phyloP scores from a whole-genome alignment of 1,140 invertebrate genomes.

The Carposina sasakii region DNA sequence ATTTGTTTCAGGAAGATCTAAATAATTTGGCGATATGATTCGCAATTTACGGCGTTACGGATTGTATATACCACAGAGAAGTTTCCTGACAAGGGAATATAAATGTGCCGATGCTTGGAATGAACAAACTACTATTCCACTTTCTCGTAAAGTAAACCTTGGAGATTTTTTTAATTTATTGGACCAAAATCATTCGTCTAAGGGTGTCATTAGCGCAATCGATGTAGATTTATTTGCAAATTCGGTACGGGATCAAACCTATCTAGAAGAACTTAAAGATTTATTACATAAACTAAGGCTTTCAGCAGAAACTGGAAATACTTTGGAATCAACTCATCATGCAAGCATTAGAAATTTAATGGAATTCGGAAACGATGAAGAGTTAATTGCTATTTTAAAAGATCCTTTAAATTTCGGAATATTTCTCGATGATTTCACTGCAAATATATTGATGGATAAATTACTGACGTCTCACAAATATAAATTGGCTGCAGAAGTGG shows the following conservation, averaged over 20 bases:
- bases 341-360: slow-evolving; percentile 83
- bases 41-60: slow-evolving; percentile 10
- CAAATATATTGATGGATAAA: slow-evolving; percentile 87
- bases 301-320: slow-evolving; percentile 78
- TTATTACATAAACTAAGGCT: slow-evolving; percentile 80
- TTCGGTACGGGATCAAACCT: slow-evolving; percentile 65
- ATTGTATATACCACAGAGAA: slow-evolving; percentile 24
- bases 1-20: neutral
- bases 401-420: slow-evolving; percentile 91
- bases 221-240: slow-evolving; percentile 85
- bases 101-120: slow-evolving; percentile 79
- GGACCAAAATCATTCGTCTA: slow-evolving; percentile 73
- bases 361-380: slow-evolving; percentile 72
- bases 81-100: slow-evolving; percentile 78
- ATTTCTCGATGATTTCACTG: slow-evolving; percentile 86
- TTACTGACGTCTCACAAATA: slow-evolving; percentile 82
- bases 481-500: slow-evolving; percentile 82
- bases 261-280: slow-evolving; percentile 79
- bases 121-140: slow-evolving; percentile 71
- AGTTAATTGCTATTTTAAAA: slow-evolving; percentile 82
- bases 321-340: slow-evolving; percentile 86
- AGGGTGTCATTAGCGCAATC: slow-evolving; percentile 76
- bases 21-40: slow-evolving; percentile 14
- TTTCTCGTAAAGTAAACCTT: slow-evolving; percentile 77
- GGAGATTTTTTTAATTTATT: slow-evolving; percentile 77